A percentile compares a stretch with the other conserved stretches of the same genome.
Conservation (phyloP, 2,113 vertebrate species). For the Hyperoodon ampullatus region DNA sequence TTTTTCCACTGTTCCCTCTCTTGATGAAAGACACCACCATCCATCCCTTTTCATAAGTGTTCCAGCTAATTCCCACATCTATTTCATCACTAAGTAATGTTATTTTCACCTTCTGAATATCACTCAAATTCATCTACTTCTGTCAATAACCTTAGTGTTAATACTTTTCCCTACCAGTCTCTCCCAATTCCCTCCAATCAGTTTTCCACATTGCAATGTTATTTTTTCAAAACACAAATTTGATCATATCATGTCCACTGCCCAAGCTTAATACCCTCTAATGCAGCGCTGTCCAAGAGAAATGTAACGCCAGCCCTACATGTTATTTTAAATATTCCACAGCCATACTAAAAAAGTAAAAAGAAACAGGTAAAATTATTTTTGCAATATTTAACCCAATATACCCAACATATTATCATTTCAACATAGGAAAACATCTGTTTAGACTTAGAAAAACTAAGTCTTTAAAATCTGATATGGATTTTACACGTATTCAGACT, state of each 20-base stretch:
- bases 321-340: not conserved
- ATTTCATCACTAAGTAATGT: not conserved
- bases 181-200: not conserved
- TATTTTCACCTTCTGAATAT: not conserved
- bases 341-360: not conserved
- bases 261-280: not conserved
- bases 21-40: not conserved
- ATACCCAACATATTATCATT: not conserved
- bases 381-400: not conserved
- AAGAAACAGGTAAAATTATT: not conserved
- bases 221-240: constrained; percentile 28
- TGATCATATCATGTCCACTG: not conserved
- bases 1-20: not conserved
- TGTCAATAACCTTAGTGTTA: not conserved
- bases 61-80: not conserved
- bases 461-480: not conserved
- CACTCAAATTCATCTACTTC: not conserved
- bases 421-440: not conserved
- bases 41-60: not conserved
- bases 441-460: too few species aligned
- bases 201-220: not conserved
- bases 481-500: not conserved
- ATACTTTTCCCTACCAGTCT: not conserved
- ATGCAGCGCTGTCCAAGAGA: not conserved
- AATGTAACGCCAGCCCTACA: not conserved